Conservation (phyloP, 1,140 invertebrate species). For the Zophobas morio region DNA sequence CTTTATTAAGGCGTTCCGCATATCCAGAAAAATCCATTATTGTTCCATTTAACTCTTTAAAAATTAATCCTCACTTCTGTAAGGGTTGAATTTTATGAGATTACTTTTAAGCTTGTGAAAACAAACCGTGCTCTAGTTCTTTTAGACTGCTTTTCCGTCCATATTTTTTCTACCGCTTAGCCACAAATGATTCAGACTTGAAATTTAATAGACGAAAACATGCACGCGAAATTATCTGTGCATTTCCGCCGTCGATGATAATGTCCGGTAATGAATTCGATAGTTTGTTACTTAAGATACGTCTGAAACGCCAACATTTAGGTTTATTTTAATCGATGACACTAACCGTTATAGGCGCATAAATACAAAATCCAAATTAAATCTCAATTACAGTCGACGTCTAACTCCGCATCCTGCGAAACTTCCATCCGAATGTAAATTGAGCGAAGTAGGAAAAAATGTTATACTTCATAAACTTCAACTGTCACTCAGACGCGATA, state of each 20-base stretch:
- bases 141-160: too few relatives aligned
- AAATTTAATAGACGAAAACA: too few relatives aligned
- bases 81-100: not conserved
- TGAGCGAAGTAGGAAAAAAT: slow-evolving; percentile 18
- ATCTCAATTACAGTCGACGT: slow-evolving; percentile 17
- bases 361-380: slow-evolving; percentile 28
- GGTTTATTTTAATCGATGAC: slow-evolving; percentile 30
- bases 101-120: not conserved
- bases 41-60: not conserved
- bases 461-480: slow-evolving; percentile 39
- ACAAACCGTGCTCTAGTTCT: not conserved
- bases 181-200: too few relatives aligned
- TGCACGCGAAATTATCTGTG: not conserved
- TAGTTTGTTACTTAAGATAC: slow-evolving; percentile 1
- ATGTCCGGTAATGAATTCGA: slow-evolving; percentile 12
- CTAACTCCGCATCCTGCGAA: not conserved
- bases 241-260: slow-evolving; percentile 12
- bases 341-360: slow-evolving; percentile 12
- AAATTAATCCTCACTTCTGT: slow-evolving; percentile 7
- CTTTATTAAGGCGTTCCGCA: too few relatives aligned
- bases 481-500: slow-evolving; percentile 36
- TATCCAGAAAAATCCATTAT: not conserved
- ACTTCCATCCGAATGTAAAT: slow-evolving; percentile 10
- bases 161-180: too few relatives aligned
- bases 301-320: slow-evolving; percentile 18